Conservation (phyloP, 2,888 invertebrate species). For the Physocephala rufipes region DNA sequence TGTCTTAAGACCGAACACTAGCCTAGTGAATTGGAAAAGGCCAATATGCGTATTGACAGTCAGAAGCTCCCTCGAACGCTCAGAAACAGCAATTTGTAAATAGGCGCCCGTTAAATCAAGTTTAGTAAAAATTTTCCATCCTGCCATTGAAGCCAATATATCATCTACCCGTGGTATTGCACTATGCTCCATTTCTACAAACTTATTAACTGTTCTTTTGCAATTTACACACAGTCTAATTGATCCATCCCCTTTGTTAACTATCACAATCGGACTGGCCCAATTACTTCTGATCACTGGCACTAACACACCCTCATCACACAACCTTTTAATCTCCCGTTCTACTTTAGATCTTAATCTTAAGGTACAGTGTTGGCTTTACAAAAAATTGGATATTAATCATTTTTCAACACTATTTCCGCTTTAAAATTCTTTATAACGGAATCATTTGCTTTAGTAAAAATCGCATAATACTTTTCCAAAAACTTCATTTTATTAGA, state of each 20-base stretch:
- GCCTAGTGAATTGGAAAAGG: constrained; percentile 37
- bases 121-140: background rate
- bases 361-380: constrained; percentile 8
- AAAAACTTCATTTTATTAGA: too few relatives aligned
- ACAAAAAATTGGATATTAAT: background rate
- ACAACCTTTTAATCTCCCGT: background rate
- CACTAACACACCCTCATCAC: background rate
- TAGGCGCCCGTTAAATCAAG: constrained; percentile 10
- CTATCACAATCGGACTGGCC: constrained; percentile 16
- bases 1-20: constrained; percentile 41
- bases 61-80: constrained; percentile 44
- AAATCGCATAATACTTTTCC: background rate
- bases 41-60: constrained; percentile 50
- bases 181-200: background rate
- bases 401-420: constrained; percentile 8
- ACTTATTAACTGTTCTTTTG: constrained; percentile 12
- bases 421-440: constrained; percentile 8
- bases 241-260: background rate
- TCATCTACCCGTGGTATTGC: background rate
- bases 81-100: constrained; percentile 31
- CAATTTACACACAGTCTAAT: constrained; percentile 17
- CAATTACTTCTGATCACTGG: background rate
- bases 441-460: background rate
- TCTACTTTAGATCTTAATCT: background rate
- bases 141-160: background rate